These are phyloP conservation scores for Linepithema humile DNA, from an alignment of 1,140 invertebrate species.

Conservation along the genomic window DNA sequence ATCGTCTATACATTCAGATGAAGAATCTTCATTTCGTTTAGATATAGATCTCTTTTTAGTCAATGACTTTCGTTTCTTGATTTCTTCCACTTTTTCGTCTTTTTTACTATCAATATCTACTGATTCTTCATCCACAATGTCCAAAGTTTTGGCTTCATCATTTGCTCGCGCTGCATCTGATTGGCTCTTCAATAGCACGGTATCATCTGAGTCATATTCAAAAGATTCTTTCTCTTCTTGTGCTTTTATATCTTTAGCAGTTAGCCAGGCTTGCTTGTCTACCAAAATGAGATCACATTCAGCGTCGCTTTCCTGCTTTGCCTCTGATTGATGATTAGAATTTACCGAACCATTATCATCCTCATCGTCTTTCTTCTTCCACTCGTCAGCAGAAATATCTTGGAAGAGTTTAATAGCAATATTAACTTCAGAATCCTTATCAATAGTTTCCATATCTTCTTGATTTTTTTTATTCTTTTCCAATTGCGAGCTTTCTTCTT, in stretches of 20 bases:
- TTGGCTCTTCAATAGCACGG: constrained; percentile 46
- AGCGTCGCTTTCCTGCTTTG: constrained; percentile 54
- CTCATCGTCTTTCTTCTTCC: constrained; percentile 10
- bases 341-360: background rate
- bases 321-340: constrained; percentile 1
- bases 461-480: background rate
- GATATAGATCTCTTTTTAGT: background rate
- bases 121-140: background rate
- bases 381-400: constrained; percentile 63
- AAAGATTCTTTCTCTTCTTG: constrained; percentile 9
- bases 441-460: background rate
- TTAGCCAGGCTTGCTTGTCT: constrained; percentile 52
- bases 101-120: background rate
- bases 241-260: constrained; percentile 34
- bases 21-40: background rate
- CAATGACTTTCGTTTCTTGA: background rate
- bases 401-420: constrained; percentile 54
- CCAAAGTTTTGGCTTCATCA: background rate
- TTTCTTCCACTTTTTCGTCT: background rate
- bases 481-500: background rate
- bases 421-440: constrained; percentile 31
- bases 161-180: background rate
- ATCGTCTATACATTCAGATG: background rate
- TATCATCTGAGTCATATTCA: constrained; percentile 71
- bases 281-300: constrained; percentile 67